These are phyloP conservation scores for Amblyjoppa fuscipennis DNA, from an alignment of 2,888 invertebrate genomes.

Conservation along the genomic window DNA sequence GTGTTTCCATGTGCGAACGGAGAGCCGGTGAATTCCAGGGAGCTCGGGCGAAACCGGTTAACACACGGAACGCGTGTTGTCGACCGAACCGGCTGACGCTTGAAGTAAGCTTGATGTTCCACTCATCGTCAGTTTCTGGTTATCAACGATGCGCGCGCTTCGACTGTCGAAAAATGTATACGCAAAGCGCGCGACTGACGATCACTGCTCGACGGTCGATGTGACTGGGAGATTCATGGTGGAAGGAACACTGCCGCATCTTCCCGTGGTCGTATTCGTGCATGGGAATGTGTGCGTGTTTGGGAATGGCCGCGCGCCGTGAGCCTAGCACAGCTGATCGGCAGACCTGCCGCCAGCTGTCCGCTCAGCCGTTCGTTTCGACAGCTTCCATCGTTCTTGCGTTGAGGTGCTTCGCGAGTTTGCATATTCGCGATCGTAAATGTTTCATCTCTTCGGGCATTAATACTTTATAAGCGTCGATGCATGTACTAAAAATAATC, in stretches of 20 bases:
- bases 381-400: not conserved
- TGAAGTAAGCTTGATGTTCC: not conserved
- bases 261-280: constrained; percentile 3
- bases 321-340: constrained; percentile 61
- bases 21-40: constrained; percentile 39
- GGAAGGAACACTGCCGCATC: constrained; percentile 12
- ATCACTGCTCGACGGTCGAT: too few relatives aligned
- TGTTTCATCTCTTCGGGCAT: not conserved
- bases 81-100: constrained; percentile 44
- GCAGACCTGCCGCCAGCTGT: constrained; percentile 42
- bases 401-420: constrained; percentile 8
- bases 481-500: not conserved
- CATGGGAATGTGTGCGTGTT: constrained; percentile 1
- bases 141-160: too few relatives aligned
- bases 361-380: constrained; percentile 25
- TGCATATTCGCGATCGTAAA: not conserved
- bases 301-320: constrained; percentile 5
- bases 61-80: not conserved
- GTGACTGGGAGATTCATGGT: too few relatives aligned
- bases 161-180: too few relatives aligned
- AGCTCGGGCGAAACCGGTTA: constrained; percentile 51
- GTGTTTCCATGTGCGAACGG: not conserved
- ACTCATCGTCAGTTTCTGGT: too few relatives aligned
- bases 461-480: not conserved
- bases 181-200: too few relatives aligned